Conservation (phyloP, 2,113 vertebrate species). For the Pogonocichla stellata region DNA sequence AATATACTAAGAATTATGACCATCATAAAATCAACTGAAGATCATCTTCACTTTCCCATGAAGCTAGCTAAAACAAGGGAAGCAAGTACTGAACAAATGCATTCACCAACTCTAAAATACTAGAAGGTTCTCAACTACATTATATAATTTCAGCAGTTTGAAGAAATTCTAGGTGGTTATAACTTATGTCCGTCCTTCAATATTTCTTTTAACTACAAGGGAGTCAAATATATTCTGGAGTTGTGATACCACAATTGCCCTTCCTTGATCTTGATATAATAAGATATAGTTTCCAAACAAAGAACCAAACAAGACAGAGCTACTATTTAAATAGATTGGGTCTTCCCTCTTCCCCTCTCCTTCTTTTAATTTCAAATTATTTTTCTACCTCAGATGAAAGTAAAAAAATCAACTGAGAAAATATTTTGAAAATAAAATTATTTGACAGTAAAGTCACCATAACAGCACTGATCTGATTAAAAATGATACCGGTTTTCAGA, state of each 20-base stretch:
- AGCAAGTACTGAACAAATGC: not conserved
- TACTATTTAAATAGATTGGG: not conserved
- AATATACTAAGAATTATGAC: not conserved
- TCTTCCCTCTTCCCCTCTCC: not conserved
- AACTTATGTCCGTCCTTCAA: not conserved
- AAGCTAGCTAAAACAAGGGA: not conserved
- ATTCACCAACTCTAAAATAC: not conserved
- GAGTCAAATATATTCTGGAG: not conserved
- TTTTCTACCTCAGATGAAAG: not conserved
- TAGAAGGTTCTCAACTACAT: not conserved
- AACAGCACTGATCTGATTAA: not conserved
- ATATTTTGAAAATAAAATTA: not conserved
- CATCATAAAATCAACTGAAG: not conserved
- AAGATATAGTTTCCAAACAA: not conserved
- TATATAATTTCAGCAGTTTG: not conserved
- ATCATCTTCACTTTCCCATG: not conserved
- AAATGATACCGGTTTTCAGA: not conserved
- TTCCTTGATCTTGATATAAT: not conserved
- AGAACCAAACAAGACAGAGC: not conserved
- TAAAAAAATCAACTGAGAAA: not conserved
- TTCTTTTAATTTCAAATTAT: not conserved
- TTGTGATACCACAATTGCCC: not conserved
- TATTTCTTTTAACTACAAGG: not conserved
- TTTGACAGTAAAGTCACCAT: not conserved
- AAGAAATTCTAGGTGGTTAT: not conserved